Base-by-base conservation (phyloP, 92 coral and sea anemone genomes). In the Palythoa heliodiscus region DNA sequence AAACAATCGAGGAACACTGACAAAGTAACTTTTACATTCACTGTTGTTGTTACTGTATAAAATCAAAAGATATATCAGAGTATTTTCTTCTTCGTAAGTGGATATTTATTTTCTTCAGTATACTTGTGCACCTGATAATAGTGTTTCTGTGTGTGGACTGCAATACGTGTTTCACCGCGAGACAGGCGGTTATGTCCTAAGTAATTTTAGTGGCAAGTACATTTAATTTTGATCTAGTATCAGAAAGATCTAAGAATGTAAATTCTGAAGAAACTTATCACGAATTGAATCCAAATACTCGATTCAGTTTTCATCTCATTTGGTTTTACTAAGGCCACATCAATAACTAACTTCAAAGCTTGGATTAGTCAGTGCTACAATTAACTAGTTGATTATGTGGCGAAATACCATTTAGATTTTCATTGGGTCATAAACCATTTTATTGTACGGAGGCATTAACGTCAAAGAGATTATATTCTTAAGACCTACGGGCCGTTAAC, bases 371-470 rank as follows among this genome's bases (percentile, higher is more conserved):
- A 25, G 37, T 69, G 25, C 24, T 29, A 22, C 35, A 69, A 29
- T 24, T 67, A 67, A n/a, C 37, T 64, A 22, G 71, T 67, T 67
- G 37, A 20, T 69, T 69, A 22, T 69, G 73, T 69, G 73, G 73
- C 73, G 47, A 69, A 69, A 25, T 13, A 29, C 17, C 25, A 2
- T 16, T 11, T 69, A 69, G 47, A 25, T 40, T 72, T 43, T 38
- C 73, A 24, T 70, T 13, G 73, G 73, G 73, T 25, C 50, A 7
- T 10, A 25, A 13, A 69, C 6, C n/a, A 14, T 69, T 69, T 69
- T 69, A 69, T 25, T 69, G 47, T 48, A 69, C 11, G 72, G 17
- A 29, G 22, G 23, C 72, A 29, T 24, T 29, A 69, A 29, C 73
- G 73, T 69, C 73, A 69, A 20, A 1, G 73, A 69, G 40, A 69